phyloP scores from a whole-genome alignment of 2,888 invertebrate species.

The Meliscaeva auricollis region DNA sequence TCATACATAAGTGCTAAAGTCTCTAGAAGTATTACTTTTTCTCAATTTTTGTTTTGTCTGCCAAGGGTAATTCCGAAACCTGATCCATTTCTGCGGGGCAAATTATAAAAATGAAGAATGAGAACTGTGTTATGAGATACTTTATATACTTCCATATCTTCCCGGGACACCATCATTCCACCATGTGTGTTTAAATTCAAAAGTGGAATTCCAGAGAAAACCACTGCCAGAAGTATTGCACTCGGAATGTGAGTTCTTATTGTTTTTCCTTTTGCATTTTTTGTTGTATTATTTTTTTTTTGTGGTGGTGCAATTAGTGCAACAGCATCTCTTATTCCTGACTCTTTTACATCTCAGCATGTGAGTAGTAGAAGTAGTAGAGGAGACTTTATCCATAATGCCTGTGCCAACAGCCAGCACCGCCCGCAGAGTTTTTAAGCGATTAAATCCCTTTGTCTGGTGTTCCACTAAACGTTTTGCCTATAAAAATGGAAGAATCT shows the following conservation, averaged over 20 bases:
- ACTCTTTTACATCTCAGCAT: conserved; percentile 31
- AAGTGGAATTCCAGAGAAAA: conserved; percentile 71
- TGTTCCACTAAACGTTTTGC: conserved; percentile 55
- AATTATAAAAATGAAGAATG: conserved; percentile 46
- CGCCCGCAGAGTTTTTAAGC: conserved; percentile 65
- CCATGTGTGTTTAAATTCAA: conserved; percentile 31
- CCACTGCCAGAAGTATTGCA: conserved; percentile 69
- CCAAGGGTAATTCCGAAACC: conserved; percentile 50
- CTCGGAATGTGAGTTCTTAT: conserved; percentile 64
- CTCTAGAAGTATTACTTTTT: conserved; percentile 16
- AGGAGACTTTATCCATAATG: conserved; percentile 29
- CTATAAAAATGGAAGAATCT: conserved; percentile 33
- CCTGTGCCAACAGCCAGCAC: conserved; percentile 1
- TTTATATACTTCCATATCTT: conserved; percentile 37
- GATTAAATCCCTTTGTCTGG: conserved; percentile 54
- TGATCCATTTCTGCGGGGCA: conserved; percentile 71
- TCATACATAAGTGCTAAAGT: conserved; percentile 27
- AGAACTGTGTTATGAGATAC: conserved; percentile 49
- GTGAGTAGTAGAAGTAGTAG: conserved; percentile 18
- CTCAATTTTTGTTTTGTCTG: conserved; percentile 11
- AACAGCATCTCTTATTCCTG: conserved; percentile 38
- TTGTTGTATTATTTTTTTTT: neutral
- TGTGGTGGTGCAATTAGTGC: conserved; percentile 67
- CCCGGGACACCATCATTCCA: conserved; percentile 35
- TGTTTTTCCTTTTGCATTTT: conserved; percentile 38